Evolutionary conservation across 2,888 invertebrate species (phyloP), one percentile per base, ranked within the genome.

Genomic region (Uloborus plumipes): DNA sequence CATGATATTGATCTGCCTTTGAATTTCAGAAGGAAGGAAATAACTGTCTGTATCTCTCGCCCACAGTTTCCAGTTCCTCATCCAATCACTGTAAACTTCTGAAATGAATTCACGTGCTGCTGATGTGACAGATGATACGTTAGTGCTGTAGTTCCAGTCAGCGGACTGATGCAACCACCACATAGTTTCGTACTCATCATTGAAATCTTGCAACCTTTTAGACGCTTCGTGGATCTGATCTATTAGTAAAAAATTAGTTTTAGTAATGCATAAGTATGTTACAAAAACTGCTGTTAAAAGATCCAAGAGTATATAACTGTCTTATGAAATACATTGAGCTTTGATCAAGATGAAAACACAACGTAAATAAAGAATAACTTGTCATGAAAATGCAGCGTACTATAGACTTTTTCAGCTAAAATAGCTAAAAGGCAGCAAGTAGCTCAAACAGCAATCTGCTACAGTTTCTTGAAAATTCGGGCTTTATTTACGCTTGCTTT

Each of bases 161-260:
- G 78, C 73, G 9, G 78, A 66, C 58, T 84, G 84, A 15, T 66
- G 78, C 6, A 84, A 58, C 84, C 78, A 74, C 80, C 80, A 80
- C 74, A 80, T 80, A 11, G 20, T 39, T 4, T 64, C 18, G 39
- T 64, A 80, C 15, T 80, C 80, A 6, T 14, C 15, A 51, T 66
- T 18, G 66, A 66, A 66, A 4, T 51, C 20, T 22, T 66, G 15
- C 20, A 66, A 16, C 1, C 47, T 18, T 53, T 53, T 11, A 7
- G 16, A n/a, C 6, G 15, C 11, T 16, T 53, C 53, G 9, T 14
- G n/a, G 16, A 53, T 53, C 53, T 16, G 14, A 53, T 53, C 18
- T 53, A n/a, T 15, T 11, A 31, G 31, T 31, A 31, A 31, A 2
- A 31, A 31, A 31, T 31, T 31, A 31, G 2, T 31, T 7, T 31